These are phyloP conservation scores for Etheostoma nigrum DNA, from an alignment of 2,797 vertebrate species.

Conservation along the genomic window DNA sequence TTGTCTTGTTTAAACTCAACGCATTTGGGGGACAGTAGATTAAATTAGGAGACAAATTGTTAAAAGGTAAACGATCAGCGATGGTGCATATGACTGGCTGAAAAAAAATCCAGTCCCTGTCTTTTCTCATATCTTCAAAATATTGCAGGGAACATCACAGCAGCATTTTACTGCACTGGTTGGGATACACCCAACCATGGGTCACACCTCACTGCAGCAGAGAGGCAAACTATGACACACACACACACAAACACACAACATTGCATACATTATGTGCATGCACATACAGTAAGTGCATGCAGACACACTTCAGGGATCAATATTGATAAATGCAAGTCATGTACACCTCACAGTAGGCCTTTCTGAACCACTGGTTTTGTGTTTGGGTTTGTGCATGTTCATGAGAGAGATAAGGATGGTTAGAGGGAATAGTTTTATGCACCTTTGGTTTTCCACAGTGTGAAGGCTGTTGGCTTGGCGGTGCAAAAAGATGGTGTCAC, in stretches of 20 bases:
- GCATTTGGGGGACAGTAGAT: background rate
- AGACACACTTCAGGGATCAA: constrained; percentile 59
- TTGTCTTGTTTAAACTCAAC: constrained; percentile 25
- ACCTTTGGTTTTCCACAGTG: constrained; percentile 73
- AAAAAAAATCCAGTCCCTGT: constrained; percentile 10
- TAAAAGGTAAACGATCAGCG: background rate
- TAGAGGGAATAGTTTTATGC: constrained; percentile 42
- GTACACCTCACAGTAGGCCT: constrained; percentile 53
- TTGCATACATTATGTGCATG: constrained; percentile 14
- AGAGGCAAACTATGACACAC: constrained; percentile 50
- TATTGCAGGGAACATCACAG: constrained; percentile 51
- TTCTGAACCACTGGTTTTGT: constrained; percentile 58
- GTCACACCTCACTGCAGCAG: constrained; percentile 77
- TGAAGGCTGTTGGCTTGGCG: constrained; percentile 68
- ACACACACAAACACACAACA: constrained; percentile 16
- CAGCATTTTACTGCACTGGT: constrained; percentile 63
- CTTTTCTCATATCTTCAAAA: constrained; percentile 30
- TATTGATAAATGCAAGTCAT: constrained; percentile 74
- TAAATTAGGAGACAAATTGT: background rate
- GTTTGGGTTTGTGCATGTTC: constrained; percentile 33
- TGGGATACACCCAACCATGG: constrained; percentile 67
- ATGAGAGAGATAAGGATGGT: constrained; percentile 33
- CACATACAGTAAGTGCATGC: constrained; percentile 7
- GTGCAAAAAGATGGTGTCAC: constrained; percentile 81
- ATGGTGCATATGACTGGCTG: background rate